phyloP scores from a whole-genome alignment of 2,888 invertebrate species.

The Alloscopus bannaensis region DNA sequence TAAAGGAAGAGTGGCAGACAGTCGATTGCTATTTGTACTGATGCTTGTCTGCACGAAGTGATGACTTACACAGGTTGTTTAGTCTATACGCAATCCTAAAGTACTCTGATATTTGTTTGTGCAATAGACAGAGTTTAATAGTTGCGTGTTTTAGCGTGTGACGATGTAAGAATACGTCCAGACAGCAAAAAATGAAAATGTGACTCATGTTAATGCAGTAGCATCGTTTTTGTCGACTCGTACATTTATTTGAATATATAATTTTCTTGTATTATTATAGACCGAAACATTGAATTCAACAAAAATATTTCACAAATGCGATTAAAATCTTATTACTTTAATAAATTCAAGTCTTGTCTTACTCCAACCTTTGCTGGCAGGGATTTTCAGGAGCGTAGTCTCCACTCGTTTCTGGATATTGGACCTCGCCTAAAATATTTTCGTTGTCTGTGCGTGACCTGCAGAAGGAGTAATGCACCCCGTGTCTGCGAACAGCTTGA shows the following conservation, averaged over 20 bases:
- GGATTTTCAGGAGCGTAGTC: not conserved
- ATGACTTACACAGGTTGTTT: not conserved
- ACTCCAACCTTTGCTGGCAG: not conserved
- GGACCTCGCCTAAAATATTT: not conserved
- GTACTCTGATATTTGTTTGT: too few species aligned
- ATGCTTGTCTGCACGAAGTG: conserved; percentile 7
- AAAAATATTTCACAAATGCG: not conserved
- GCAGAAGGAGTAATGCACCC: not conserved
- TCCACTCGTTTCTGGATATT: not conserved
- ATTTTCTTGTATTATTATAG: not conserved
- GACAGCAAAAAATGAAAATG: too few species aligned
- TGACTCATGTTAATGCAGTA: not conserved
- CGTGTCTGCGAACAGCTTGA: not conserved
- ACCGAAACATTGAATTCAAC: not conserved
- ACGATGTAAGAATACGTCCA: too few species aligned
- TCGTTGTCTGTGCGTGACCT: not conserved
- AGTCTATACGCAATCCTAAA: too few species aligned
- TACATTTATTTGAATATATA: not conserved
- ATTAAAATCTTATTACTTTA: not conserved
- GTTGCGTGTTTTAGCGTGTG: not conserved
- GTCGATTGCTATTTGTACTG: not conserved
- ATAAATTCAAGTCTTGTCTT: not conserved
- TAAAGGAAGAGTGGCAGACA: conserved; percentile 12
- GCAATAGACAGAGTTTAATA: too few species aligned
- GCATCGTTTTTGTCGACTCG: not conserved